phyloP scores from a whole-genome alignment of 2,113 vertebrate species.

The Chauna torquata region DNA sequence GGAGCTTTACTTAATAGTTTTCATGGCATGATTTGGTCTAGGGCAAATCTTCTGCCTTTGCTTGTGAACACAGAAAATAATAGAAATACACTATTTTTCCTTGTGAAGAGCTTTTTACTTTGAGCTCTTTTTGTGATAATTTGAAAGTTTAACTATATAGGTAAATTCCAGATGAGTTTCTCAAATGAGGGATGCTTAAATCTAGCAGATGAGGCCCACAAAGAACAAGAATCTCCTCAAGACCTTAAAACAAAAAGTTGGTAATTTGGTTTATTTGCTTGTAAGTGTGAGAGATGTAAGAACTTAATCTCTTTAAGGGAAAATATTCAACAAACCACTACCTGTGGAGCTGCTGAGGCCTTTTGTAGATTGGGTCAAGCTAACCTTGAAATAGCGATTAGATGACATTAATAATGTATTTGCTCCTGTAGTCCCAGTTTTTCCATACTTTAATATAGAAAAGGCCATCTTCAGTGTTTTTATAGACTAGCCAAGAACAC shows the following conservation, averaged over 20 bases:
- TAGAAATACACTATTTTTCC: background rate
- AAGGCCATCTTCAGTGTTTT: slow-evolving; percentile 45
- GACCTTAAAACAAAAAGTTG: background rate
- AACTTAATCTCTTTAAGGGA: background rate
- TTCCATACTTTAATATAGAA: background rate
- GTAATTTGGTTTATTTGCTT: background rate
- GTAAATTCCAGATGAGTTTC: background rate
- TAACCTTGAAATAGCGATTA: slow-evolving; percentile 41
- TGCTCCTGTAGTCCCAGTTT: slow-evolving; percentile 1
- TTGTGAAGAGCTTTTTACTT: background rate
- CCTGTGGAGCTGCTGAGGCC: background rate
- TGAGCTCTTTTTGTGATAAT: background rate
- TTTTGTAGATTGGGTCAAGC: background rate
- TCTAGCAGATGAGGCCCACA: background rate
- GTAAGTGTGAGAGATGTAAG: background rate
- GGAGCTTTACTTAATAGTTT: background rate
- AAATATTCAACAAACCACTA: background rate
- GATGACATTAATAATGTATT: slow-evolving; percentile 36
- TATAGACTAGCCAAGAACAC: slow-evolving; percentile 51
- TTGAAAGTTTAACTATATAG: background rate
- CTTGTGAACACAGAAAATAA: background rate
- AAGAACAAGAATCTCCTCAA: background rate
- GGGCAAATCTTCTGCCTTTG: background rate
- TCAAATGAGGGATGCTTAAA: background rate
- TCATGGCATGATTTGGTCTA: background rate